Evolutionary conservation across 1,140 invertebrate genomes (phyloP), one percentile per base, ranked within the genome.

Genomic region (Thaumatotibia leucotreta): DNA sequence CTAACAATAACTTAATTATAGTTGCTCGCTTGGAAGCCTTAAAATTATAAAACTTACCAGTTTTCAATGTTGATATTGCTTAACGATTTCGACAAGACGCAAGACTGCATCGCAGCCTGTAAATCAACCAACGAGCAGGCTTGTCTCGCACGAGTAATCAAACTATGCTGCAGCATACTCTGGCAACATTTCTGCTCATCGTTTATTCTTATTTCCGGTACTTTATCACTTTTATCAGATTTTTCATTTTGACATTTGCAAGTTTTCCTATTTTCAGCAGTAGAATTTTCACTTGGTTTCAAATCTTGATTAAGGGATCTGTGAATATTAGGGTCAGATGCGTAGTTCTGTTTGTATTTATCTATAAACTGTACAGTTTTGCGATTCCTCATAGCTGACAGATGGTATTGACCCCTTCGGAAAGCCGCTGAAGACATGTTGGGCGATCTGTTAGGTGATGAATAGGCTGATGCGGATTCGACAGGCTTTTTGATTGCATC

Each of bases 281-380:
- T 73, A 78, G 72, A 77, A 65, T 9, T 39, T 63, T 45, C 23
- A 27, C 24, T 58, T 58, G 22, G 14, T 20, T 64, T 63, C 9
- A 54, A 14, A 17, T 63, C 67, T 29, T 69, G 49, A n/a, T 65
- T 71, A 1, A 50, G 33, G 14, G 72, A 61, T 10, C 71, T 65
- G 4, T 83, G 82, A 66, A 89, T 82, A 27, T 88, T 89, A 0
- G 85, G 80, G 45, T 88, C 87, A 0, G 87, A 89, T 0, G 76
- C 72, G 45, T 76, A 86, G 2, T 63, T 77, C 29, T 68, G 75
- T 6, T 68, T 61, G 10, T 61, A 69, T 76, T 83, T 86, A 20
- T 87, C 83, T 0, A 49, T 75, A 20, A 74, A 77, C 63, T 83
- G 75, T 0, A 72, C 72, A 1, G 68, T 58, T 72, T 80, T 81